Evolutionary conservation across 2,113 vertebrate genomes (phyloP), one percentile per base, ranked within the genome.

Genomic region (Phasianus colchicus): DNA sequence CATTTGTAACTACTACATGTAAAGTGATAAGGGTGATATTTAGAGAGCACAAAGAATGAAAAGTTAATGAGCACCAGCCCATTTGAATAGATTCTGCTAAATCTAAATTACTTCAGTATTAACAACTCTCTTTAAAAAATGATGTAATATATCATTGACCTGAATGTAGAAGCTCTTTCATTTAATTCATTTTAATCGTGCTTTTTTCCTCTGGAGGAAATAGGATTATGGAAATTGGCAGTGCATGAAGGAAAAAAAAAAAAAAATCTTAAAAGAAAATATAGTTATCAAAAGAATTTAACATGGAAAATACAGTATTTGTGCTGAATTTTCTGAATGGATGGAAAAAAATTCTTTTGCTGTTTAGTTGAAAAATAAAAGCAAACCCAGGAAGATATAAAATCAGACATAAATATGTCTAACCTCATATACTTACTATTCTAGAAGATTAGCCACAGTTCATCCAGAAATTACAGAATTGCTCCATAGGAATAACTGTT

Each of bases 101-200:
- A 92, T 87, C 73, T 88, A 92, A 96, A 92, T 96, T 93, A 86
- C 48, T 58, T 92, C 52, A 69, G 36, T 86, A 70, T 84, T 92
- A 88, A 89, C 71, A 81, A 70, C 83, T 91, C 42, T 25, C 22
- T 88, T 48, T 83, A 42, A 87, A 87, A 87, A 85, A 42, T 67
- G 24, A 82, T 73, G 22, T 72, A 60, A 94, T 80, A 55, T 76
- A 63, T 8, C 6, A 18, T 21, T 58, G 63, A 71, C 25, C 20
- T 80, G 81, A 93, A 69, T 63, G 55, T 19, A 75, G 77, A 85
- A 83, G 55, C 16, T 66, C 25, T 58, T 92, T 83, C n/a, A 84
- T 90, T 95, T 88, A 88, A 92, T 95, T 90, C 14, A 6, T 57
- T 77, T 73, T 73, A 90, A 90, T 70, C 83, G 22, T 43, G 20